Percentiles rank a stretch among this genome's conserved stretches.
Evolutionary conservation across 1,140 invertebrate genomes (phyloP).

Genomic region (Orussus abietinus): DNA sequence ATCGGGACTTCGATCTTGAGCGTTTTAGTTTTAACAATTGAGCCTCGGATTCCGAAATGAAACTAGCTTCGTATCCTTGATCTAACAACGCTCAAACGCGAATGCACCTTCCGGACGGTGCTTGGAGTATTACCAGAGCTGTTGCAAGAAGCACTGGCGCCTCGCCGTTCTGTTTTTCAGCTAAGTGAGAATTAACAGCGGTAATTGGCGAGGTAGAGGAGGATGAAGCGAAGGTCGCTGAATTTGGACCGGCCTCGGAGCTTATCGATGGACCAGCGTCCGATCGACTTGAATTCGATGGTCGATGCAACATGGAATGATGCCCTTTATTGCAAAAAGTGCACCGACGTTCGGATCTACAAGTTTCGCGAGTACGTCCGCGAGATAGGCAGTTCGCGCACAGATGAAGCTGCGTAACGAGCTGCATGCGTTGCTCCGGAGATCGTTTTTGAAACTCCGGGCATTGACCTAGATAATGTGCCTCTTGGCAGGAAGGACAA

Average conservation of each 20-base stretch:
- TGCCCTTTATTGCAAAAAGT: background rate
- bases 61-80: conserved; percentile 22
- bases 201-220: background rate
- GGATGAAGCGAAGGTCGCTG: background rate
- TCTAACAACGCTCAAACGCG: conserved; percentile 19
- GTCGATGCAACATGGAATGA: background rate
- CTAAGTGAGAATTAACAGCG: background rate
- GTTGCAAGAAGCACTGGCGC: conserved; percentile 5
- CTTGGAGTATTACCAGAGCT: conserved; percentile 1
- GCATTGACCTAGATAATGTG: background rate
- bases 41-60: conserved; percentile 20
- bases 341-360: background rate
- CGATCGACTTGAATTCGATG: background rate
- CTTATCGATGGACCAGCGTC: background rate
- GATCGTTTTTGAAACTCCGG: background rate
- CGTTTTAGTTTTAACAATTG: conserved; percentile 15
- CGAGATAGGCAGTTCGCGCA: conserved; percentile 5
- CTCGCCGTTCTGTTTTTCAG: background rate
- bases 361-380: no score
- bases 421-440: background rate
- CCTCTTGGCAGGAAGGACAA: background rate
- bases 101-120: background rate
- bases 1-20: background rate
- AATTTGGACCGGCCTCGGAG: no score
- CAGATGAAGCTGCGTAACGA: background rate